Conservation (phyloP, 1,140 invertebrate genomes). For the Hyphantria cunea region DNA sequence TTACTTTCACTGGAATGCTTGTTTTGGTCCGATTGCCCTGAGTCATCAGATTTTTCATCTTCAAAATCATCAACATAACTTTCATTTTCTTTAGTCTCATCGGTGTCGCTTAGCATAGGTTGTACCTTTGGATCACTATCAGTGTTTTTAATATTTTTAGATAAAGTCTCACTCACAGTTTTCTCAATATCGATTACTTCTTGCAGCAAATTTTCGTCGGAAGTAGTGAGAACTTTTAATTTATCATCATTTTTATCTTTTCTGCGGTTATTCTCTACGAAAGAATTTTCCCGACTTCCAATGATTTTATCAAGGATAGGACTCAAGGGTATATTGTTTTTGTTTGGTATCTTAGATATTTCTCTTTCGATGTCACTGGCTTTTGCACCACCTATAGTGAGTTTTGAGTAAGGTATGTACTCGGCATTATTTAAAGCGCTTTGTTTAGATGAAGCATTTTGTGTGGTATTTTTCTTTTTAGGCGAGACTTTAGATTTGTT, state of each 20-base stretch:
- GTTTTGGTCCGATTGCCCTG: conserved; percentile 23
- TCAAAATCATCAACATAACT: conserved; percentile 78
- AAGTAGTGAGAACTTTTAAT: conserved; percentile 60
- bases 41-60: conserved; percentile 60
- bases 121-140: conserved; percentile 19
- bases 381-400: conserved; percentile 73
- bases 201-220: conserved; percentile 72
- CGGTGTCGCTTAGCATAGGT: conserved; percentile 30
- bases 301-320: conserved; percentile 69
- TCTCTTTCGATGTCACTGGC: conserved; percentile 71
- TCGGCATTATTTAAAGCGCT: conserved; percentile 59
- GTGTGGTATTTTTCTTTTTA: conserved; percentile 8
- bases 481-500: conserved; percentile 28
- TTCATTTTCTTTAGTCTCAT: conserved; percentile 39
- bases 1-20: conserved; percentile 5
- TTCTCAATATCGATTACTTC: conserved; percentile 70
- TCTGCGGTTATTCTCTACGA: conserved; percentile 47
- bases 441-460: conserved; percentile 22
- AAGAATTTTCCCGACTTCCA: conserved; percentile 61
- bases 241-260: conserved; percentile 40
- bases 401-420: conserved; percentile 78
- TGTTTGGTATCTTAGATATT: conserved; percentile 57
- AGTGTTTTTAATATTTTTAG: conserved; percentile 39
- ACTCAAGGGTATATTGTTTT: conserved; percentile 55
- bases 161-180: conserved; percentile 51